Conservation (phyloP, 2,113 vertebrate genomes). For the Plectropomus leopardus region DNA sequence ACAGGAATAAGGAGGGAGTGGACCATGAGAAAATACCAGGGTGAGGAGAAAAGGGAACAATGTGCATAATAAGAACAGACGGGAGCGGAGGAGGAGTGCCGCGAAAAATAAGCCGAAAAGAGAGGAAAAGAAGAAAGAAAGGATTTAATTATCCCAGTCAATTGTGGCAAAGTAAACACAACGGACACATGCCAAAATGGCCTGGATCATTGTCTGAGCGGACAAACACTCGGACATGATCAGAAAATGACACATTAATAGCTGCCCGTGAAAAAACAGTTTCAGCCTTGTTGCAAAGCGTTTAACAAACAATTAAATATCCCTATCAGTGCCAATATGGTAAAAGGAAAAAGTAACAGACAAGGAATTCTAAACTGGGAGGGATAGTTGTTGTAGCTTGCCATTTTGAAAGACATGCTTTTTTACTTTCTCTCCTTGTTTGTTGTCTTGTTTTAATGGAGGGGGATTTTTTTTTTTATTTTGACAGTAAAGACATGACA, state of each 20-base stretch:
- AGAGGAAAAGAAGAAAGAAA: slow-evolving; percentile 37
- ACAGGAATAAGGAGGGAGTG: slow-evolving; percentile 29
- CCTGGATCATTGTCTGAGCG: slow-evolving; percentile 11
- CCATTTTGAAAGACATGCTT: neutral
- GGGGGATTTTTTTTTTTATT: neutral
- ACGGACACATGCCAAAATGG: neutral
- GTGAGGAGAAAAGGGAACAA: slow-evolving; percentile 51
- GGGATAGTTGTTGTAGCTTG: too few relatives aligned
- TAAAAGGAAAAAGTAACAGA: neutral
- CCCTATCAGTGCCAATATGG: neutral
- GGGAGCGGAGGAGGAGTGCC: slow-evolving; percentile 65
- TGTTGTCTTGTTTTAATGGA: neutral
- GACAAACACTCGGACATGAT: slow-evolving; percentile 3
- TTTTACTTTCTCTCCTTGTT: neutral
- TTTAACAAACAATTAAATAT: slow-evolving; percentile 14
- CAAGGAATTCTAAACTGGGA: neutral
- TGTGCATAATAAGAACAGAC: slow-evolving; percentile 62
- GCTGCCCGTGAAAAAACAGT: slow-evolving; percentile 6
- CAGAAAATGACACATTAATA: slow-evolving; percentile 17
- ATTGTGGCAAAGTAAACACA: slow-evolving; percentile 36
- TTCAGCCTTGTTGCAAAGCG: slow-evolving; percentile 6
- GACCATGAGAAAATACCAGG: slow-evolving; percentile 30
- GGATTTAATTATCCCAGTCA: slow-evolving; percentile 56
- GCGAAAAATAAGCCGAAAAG: slow-evolving; percentile 35
- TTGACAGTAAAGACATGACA: neutral